Base-by-base conservation (phyloP, 2,797 vertebrate species). In the Cirrhinus mrigala region DNA sequence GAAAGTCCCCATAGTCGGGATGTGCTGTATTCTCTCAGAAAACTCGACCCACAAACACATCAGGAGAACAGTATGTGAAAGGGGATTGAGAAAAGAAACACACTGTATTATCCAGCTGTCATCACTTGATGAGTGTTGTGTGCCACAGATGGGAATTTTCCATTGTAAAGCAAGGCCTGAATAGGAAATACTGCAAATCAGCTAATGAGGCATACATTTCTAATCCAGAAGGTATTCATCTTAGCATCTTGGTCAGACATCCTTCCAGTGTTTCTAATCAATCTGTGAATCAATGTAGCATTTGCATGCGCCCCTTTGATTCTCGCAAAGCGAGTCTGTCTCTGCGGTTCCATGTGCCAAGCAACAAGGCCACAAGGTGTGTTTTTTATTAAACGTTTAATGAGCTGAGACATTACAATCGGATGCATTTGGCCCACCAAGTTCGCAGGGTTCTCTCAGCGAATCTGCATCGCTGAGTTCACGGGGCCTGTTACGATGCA, bases 381-480 rank as follows among this genome's bases (percentile, higher is more conserved):
- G 92, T 89, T 93, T 94, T 93, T 88, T 92, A 92, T 94, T 94
- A 92, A 84, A 87, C 89, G 78, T 87, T 89, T 88, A 91, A 94
- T 92, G 85, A 94, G 92, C 90, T 90, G 87, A 91, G 90, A 88
- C 86, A 90, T 93, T 90, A 91, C 90, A 90, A 89, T 90, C 90
- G 85, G 89, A 91, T 70, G 86, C 24, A 54, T 85, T 89, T 70
- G 48, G 91, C 91, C 91, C 93, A 93, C 92, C 89, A 89, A 90
- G 93, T 48, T 52, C 20, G 89, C 83, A 86, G 91, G 60, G 74
- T 87, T 90, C 82, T 88, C 54, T 79, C 29, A 52, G 56, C 22
- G 2, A 77, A 68, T 77, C 48, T 50, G 44, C 46, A 91, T 90
- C 88, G 90, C 85, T 80, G 85, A 85, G 78, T 73, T 76, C 83